These are phyloP conservation scores for Cygnus olor DNA, from an alignment of 2,797 vertebrate genomes.

Conservation along the genomic window DNA sequence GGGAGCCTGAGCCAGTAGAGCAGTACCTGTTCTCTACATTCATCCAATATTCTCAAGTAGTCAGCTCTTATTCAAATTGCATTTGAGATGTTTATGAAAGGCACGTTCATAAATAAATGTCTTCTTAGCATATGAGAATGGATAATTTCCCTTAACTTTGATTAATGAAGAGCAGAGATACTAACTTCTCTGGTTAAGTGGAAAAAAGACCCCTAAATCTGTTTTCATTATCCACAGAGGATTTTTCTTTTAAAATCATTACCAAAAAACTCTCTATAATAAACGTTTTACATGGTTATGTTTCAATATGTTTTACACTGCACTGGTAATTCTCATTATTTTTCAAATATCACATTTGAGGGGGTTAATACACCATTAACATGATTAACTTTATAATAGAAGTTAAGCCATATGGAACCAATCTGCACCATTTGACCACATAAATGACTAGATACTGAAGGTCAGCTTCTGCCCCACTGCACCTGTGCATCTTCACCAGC, in stretches of 20 bases:
- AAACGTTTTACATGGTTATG: background rate
- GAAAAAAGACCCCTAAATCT: background rate
- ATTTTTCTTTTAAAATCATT: background rate
- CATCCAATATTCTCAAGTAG: background rate
- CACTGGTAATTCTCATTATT: slow-evolving; percentile 39
- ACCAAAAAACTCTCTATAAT: background rate
- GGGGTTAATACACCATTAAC: slow-evolving; percentile 37
- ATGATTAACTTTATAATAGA: slow-evolving; percentile 42
- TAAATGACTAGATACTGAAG: background rate
- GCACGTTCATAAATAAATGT: background rate
- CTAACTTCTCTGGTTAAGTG: background rate
- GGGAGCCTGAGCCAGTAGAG: background rate
- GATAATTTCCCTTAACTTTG: background rate
- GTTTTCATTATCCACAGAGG: background rate
- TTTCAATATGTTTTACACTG: slow-evolving; percentile 29
- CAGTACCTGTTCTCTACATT: background rate
- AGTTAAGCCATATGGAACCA: slow-evolving; percentile 49
- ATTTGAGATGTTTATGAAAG: background rate
- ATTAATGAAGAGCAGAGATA: background rate
- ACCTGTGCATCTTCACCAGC: background rate
- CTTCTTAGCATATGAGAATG: background rate
- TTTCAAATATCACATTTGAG: slow-evolving; percentile 31
- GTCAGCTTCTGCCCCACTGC: background rate
- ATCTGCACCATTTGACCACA: background rate
- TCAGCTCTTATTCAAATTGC: background rate